phyloP scores from a whole-genome alignment of 2,797 vertebrate species.

The Xyrichtys novacula region DNA sequence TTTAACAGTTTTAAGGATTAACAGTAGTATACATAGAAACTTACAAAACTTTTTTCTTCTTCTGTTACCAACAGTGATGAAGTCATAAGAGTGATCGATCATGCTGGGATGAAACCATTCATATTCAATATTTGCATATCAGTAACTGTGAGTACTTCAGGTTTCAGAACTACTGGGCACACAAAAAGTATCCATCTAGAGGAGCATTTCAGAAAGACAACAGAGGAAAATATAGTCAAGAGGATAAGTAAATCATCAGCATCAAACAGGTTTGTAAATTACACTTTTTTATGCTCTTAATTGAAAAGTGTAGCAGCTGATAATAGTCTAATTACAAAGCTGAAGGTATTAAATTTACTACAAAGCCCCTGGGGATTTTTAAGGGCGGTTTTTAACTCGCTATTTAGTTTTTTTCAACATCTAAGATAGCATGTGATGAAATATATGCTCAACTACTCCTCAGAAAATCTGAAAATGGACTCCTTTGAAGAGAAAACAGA shows the following conservation, averaged over 20 bases:
- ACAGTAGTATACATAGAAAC: no score
- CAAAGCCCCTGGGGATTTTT: neutral
- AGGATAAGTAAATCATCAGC: neutral
- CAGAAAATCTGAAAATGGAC: neutral
- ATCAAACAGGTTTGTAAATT: slow-evolving; percentile 23
- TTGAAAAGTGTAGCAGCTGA: neutral
- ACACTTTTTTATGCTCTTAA: neutral
- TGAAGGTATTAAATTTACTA: neutral
- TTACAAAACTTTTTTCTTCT: no score
- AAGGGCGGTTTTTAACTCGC: no score
- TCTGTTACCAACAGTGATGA: neutral
- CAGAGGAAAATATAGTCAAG: neutral
- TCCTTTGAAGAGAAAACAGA: neutral
- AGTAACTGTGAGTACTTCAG: neutral
- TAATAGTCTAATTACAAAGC: neutral
- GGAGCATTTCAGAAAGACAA: slow-evolving; percentile 8
- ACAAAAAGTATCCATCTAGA: slow-evolving; percentile 3
- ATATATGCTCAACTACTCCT: no score
- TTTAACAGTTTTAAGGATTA: no score
- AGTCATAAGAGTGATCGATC: slow-evolving; percentile 12
- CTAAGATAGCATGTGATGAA: neutral
- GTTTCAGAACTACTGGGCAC: neutral
- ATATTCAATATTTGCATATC: slow-evolving; percentile 47
- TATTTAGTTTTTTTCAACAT: no score
- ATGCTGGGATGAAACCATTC: slow-evolving; percentile 4